These are phyloP conservation scores for Tetramorium simillimum DNA, from an alignment of 1,140 invertebrate species.

Conservation along the genomic window DNA sequence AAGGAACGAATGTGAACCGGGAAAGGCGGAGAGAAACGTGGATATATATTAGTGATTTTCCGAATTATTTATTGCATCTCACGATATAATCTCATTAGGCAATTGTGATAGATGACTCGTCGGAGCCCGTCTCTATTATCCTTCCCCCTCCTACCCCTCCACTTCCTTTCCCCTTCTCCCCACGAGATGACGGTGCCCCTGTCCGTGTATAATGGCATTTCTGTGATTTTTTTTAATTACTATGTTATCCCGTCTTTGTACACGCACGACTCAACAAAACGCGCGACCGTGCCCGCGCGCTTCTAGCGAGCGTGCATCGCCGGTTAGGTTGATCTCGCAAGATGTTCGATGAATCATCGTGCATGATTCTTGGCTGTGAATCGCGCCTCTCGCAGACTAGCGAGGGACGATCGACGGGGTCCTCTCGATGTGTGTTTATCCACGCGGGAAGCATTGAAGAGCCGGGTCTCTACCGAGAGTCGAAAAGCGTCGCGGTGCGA, in stretches of 20 bases:
- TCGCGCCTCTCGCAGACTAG: conserved; percentile 9
- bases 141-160: too few relatives aligned
- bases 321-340: conserved; percentile 45
- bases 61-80: conserved; percentile 61
- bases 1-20: not conserved
- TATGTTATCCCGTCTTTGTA: conserved; percentile 13
- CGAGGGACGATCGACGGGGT: conserved; percentile 7
- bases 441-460: conserved; percentile 6
- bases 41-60: conserved; percentile 39
- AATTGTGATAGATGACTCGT: conserved; percentile 50
- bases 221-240: conserved; percentile 56
- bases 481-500: not conserved
- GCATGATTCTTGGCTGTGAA: conserved; percentile 55
- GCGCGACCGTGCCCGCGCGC: not conserved
- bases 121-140: conserved; percentile 7
- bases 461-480: not conserved
- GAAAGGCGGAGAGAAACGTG: conserved; percentile 5
- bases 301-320: conserved; percentile 17
- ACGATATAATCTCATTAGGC: conserved; percentile 51
- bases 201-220: conserved; percentile 49
- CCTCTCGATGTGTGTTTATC: not conserved
- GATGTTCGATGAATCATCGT: conserved; percentile 49
- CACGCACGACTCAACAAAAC: conserved; percentile 14
- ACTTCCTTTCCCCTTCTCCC: too few relatives aligned
- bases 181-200: not conserved